A percentile compares a stretch with the other conserved stretches of the same genome.
Evolutionary conservation across 2,797 vertebrate genomes (phyloP).

Genomic region (Psittacula derbiana): DNA sequence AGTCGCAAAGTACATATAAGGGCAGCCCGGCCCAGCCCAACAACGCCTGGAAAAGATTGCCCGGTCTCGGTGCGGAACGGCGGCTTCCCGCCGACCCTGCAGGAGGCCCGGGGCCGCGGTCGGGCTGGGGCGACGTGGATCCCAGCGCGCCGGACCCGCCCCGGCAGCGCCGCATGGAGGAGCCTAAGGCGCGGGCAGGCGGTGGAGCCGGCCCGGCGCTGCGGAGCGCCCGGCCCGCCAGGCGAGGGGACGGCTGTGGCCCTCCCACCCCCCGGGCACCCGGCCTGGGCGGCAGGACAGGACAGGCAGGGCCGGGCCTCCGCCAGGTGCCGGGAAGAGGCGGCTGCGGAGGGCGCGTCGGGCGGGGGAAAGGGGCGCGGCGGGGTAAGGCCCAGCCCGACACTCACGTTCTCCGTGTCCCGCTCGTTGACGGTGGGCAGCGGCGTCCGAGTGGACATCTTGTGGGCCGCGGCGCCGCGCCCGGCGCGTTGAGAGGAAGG

Average conservation of each 20-base stretch:
- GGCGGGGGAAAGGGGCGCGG: neutral
- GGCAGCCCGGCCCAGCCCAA: neutral
- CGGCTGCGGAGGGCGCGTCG: neutral
- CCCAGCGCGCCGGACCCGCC: neutral
- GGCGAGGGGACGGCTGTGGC: neutral
- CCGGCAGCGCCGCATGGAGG: conserved; percentile 24
- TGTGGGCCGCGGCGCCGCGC: conserved; percentile 45
- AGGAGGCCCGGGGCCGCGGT: neutral
- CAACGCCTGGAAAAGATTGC: neutral
- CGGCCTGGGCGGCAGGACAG: neutral
- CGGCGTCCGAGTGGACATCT: conserved; percentile 94
- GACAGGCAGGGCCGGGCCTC: neutral
- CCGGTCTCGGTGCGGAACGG: neutral
- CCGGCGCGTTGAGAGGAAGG: conserved; percentile 30
- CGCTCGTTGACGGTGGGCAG: conserved; percentile 95
- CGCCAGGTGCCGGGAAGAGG: neutral
- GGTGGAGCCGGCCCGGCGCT: neutral
- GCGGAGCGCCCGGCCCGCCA: neutral
- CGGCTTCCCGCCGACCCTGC: neutral
- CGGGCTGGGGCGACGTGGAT: neutral
- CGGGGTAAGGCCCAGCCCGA: neutral
- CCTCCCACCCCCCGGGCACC: neutral
- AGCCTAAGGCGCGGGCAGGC: neutral
- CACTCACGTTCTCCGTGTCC: conserved; percentile 92
- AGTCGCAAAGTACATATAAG: neutral